These are phyloP conservation scores for Chaitophorus viminalis DNA, from an alignment of 2,888 invertebrate genomes.

Conservation along the genomic window DNA sequence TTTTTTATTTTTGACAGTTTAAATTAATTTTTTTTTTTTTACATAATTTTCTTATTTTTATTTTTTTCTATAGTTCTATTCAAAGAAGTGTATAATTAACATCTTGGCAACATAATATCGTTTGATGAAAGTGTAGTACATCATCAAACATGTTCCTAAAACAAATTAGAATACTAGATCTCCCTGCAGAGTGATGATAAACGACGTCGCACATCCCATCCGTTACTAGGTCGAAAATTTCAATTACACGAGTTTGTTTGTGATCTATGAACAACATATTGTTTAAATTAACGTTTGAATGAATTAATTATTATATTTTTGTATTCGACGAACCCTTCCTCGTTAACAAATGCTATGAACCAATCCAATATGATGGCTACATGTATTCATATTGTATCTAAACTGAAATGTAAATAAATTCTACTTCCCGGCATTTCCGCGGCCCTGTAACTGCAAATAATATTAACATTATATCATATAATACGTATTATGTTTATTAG, in stretches of 20 bases:
- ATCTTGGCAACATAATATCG: conserved; percentile 20
- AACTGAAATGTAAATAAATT: conserved; percentile 21
- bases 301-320: conserved; percentile 38
- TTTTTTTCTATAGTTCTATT: neutral
- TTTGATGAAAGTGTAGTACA: conserved; percentile 35
- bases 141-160: conserved; percentile 27
- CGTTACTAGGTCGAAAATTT: conserved; percentile 33
- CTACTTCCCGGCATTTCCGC: neutral
- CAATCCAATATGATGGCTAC: conserved; percentile 10
- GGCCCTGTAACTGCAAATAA: neutral
- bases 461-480: too few species aligned
- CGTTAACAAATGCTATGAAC: neutral
- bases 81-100: neutral
- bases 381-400: neutral
- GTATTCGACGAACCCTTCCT: neutral
- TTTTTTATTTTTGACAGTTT: neutral
- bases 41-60: neutral
- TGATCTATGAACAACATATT: conserved; percentile 21
- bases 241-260: conserved; percentile 44
- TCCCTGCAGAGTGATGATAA: conserved; percentile 33
- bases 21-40: neutral
- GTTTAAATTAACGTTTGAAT: conserved; percentile 18
- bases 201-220: conserved; percentile 19
- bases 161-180: conserved; percentile 16
- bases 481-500: neutral